Evolutionary conservation across 1,140 invertebrate genomes (phyloP), one percentile per base, ranked within the genome.

Genomic region (Probaryconus sp.): DNA sequence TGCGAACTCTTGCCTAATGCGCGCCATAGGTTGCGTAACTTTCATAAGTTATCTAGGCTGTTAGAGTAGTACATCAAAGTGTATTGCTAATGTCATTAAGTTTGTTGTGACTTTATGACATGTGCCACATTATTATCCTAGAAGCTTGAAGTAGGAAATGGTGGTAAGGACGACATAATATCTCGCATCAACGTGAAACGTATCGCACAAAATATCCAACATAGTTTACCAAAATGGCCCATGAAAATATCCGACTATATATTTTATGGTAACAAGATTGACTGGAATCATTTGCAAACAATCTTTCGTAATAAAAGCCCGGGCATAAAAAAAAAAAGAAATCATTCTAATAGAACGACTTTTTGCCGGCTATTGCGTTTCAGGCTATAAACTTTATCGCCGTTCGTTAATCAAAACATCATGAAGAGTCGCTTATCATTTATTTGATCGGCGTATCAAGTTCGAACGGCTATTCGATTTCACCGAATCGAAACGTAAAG

Each of bases 41-140:
- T 73, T n/a, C 40, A 16, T 9, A 24, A 73, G 31, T 65, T 58
- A 13, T 45, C 24, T 42, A 26, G 16, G 28, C 38, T 45, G 38
- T 45, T 67, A 55, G 37, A 73, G 40, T 61, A 16, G 53, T 61
- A 42, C 61, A 67, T 65, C 70, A 60, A 67, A 67, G 61, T 67
- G 38, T 67, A 42, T 40, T 47, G 47, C 28, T 67, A 61, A 65
- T 67, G 42, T 67, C 48, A 67, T 73, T 55, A 42, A 73, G 48
- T 73, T 61, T 56, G 53, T 61, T 48, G 17, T 28, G 45, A 73
- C 61, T 73, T 61, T 55, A 65, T 72, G 69, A 65, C 69, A 65
- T 40, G 37, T 72, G 38, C 26, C 35, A 50, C 26, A 37, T 48
- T 5, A 61, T 73, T 55, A 65, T 72, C 17, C 37, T 10, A 47